These are phyloP conservation scores for Todiramphus saurophagus DNA, from an alignment of 2,113 vertebrate species.

Conservation along the genomic window DNA sequence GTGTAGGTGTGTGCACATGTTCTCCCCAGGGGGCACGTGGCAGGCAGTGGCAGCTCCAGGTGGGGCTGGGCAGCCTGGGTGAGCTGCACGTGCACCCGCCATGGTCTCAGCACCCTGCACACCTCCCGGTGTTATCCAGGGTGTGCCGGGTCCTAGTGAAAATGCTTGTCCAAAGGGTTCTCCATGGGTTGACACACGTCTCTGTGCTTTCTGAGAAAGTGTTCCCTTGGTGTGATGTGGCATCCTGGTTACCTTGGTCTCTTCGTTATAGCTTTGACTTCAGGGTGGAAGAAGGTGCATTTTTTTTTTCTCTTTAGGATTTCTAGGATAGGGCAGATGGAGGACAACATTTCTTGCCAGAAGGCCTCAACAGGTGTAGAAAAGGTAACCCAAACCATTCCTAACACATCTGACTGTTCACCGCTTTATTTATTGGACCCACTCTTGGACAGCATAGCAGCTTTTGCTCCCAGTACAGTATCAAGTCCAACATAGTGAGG, in stretches of 20 bases:
- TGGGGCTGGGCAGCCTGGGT: background rate
- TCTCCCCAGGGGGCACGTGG: background rate
- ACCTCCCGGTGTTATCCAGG: accelerated
- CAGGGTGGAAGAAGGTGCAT: background rate
- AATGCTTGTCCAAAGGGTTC: no score
- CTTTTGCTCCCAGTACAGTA: background rate
- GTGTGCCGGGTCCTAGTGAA: background rate
- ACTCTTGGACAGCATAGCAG: background rate
- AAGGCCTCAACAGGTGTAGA: background rate
- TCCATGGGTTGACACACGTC: background rate
- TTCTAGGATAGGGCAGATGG: background rate
- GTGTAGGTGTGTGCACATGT: background rate
- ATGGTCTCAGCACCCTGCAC: background rate
- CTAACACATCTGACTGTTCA: background rate
- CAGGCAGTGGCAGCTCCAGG: conserved; percentile 23
- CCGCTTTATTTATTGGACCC: background rate
- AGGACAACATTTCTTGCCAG: background rate
- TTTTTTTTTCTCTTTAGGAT: background rate
- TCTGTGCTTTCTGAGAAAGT: background rate
- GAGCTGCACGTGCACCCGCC: background rate
- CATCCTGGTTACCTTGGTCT: background rate
- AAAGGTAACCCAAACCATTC: background rate
- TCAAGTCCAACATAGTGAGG: background rate
- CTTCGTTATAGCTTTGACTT: background rate
- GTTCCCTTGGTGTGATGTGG: background rate